Conservation (phyloP, 2,888 invertebrate species). For the Rotaria macrura region DNA sequence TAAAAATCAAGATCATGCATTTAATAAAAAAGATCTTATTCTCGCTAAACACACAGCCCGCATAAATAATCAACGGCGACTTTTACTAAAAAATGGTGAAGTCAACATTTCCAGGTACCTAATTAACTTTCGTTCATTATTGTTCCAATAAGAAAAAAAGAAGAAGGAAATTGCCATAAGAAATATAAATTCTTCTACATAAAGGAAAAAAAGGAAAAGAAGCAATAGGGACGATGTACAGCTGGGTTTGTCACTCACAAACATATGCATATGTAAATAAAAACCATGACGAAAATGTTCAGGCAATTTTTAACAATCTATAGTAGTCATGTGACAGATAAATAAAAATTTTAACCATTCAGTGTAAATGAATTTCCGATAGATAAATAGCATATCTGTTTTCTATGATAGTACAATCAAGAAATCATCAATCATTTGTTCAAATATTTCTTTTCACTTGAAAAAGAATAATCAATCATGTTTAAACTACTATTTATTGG, state of each 20-base stretch:
- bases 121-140: neutral
- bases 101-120: slow-evolving; percentile 29
- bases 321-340: neutral
- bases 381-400: neutral
- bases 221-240: neutral
- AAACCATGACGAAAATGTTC: neutral
- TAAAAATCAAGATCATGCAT: slow-evolving; percentile 8
- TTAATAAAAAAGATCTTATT: neutral
- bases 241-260: neutral
- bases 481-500: neutral
- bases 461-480: neutral
- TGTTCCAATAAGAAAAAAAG: neutral
- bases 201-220: neutral
- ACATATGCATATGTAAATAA: neutral
- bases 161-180: neutral
- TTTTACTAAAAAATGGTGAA: slow-evolving; percentile 32
- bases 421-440: neutral
- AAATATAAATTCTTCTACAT: neutral
- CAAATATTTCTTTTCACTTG: neutral
- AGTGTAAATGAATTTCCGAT: neutral
- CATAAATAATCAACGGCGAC: neutral
- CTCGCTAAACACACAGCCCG: neutral
- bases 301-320: neutral
- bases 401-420: neutral
- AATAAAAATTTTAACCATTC: neutral